These are phyloP conservation scores for Drosophila paramelanica DNA, from an alignment of 2,888 invertebrate genomes.

Conservation along the genomic window DNA sequence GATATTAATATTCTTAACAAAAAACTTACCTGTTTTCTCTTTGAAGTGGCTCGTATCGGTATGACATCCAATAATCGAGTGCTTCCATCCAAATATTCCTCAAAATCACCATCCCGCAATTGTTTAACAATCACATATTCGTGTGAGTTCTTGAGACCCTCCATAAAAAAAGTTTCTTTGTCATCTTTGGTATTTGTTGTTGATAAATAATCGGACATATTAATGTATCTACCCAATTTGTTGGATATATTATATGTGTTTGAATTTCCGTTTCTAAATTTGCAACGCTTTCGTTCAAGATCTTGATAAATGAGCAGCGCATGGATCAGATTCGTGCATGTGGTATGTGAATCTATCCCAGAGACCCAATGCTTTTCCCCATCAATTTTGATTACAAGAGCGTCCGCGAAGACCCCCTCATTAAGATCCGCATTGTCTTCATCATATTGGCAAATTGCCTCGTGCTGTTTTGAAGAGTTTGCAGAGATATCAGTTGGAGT, in stretches of 20 bases:
- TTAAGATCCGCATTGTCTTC: slow-evolving; percentile 58
- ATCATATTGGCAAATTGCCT: slow-evolving; percentile 10
- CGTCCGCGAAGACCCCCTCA: slow-evolving; percentile 85
- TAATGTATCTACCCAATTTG: slow-evolving; percentile 33
- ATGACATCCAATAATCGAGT: slow-evolving; percentile 77
- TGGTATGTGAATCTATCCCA: slow-evolving; percentile 90
- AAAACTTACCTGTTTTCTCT: slow-evolving; percentile 57
- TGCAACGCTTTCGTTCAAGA: slow-evolving; percentile 6
- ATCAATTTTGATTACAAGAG: slow-evolving; percentile 90
- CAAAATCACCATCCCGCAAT: slow-evolving; percentile 68
- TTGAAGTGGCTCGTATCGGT: slow-evolving; percentile 55
- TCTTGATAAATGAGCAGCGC: slow-evolving; percentile 88
- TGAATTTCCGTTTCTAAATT: background rate
- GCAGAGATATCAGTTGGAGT: slow-evolving; percentile 12
- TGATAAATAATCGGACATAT: slow-evolving; percentile 40
- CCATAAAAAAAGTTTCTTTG: slow-evolving; percentile 4
- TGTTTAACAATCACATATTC: slow-evolving; percentile 78
- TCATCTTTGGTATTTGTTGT: slow-evolving; percentile 67
- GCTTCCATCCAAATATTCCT: slow-evolving; percentile 80
- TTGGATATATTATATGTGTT: slow-evolving; percentile 20
- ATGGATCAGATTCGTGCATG: slow-evolving; percentile 91
- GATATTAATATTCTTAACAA: background rate
- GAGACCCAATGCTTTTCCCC: slow-evolving; percentile 93
- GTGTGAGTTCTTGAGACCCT: slow-evolving; percentile 31
- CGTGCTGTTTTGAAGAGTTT: slow-evolving; percentile 1